These are phyloP conservation scores for Hyles vespertilio DNA, from an alignment of 1,140 invertebrate genomes.

Conservation along the genomic window DNA sequence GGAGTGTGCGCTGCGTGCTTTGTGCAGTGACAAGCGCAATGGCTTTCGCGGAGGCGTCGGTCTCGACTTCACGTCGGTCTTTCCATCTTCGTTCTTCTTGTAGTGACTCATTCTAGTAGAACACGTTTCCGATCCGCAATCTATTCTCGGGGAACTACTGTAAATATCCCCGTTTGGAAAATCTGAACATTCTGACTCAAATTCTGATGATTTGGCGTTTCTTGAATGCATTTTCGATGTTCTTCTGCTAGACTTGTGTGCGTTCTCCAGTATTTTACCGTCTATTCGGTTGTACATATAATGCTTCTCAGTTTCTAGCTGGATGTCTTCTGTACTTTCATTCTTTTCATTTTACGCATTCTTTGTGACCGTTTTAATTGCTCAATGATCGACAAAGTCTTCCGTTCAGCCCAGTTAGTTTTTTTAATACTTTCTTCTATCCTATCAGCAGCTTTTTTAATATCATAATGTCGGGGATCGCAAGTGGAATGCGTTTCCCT, in stretches of 20 bases:
- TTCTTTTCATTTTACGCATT: constrained; percentile 61
- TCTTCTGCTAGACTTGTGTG: constrained; percentile 68
- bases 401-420: constrained; percentile 67
- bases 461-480: constrained; percentile 45
- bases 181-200: constrained; percentile 79
- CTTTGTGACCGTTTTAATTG: constrained; percentile 65
- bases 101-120: constrained; percentile 65
- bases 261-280: constrained; percentile 71
- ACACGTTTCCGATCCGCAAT: constrained; percentile 77
- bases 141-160: constrained; percentile 60
- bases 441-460: constrained; percentile 57
- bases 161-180: constrained; percentile 62
- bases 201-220: constrained; percentile 81
- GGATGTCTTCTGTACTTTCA: constrained; percentile 59
- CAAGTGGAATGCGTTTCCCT: constrained; percentile 33
- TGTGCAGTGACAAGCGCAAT: constrained; percentile 85
- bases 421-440: constrained; percentile 70
- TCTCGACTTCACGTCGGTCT: constrained; percentile 68
- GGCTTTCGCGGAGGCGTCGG: constrained; percentile 91
- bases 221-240: constrained; percentile 72
- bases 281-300: constrained; percentile 69
- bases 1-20: constrained; percentile 87
- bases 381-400: constrained; percentile 65
- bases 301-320: constrained; percentile 54
- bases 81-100: constrained; percentile 60